phyloP scores from a whole-genome alignment of 1,140 invertebrate species.

The Drosophila quadrilineata region DNA sequence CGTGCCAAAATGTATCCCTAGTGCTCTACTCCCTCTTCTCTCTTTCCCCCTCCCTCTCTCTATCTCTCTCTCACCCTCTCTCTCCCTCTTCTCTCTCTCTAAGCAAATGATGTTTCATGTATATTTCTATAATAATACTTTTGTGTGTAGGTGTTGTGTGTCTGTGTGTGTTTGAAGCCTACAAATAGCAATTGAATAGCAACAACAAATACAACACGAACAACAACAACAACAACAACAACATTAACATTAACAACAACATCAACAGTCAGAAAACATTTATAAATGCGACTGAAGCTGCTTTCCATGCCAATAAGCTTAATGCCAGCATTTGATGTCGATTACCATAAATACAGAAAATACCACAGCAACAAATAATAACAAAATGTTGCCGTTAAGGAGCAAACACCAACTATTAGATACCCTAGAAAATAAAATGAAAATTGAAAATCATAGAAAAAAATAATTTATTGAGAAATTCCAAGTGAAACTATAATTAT shows the following conservation, averaged over 20 bases:
- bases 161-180: slow-evolving; percentile 35
- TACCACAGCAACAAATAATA: slow-evolving; percentile 6
- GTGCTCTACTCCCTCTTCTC: too few relatives aligned
- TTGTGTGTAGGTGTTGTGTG: slow-evolving; percentile 6
- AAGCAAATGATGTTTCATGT: too few relatives aligned
- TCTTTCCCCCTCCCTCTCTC: too few relatives aligned
- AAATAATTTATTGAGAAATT: too few relatives aligned
- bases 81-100: too few relatives aligned
- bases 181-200: slow-evolving; percentile 32
- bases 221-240: too few relatives aligned
- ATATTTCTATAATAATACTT: slow-evolving; percentile 28
- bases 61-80: too few relatives aligned
- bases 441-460: neutral
- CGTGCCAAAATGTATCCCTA: slow-evolving; percentile 32
- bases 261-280: slow-evolving; percentile 38
- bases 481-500: too few relatives aligned
- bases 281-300: slow-evolving; percentile 34
- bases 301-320: slow-evolving; percentile 70
- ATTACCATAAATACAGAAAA: slow-evolving; percentile 72
- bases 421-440: neutral
- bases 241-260: slow-evolving; percentile 11
- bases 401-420: neutral
- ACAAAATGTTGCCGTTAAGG: neutral
- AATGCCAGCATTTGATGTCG: slow-evolving; percentile 75
- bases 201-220: too few relatives aligned